A percentile compares a stretch with the other conserved stretches of the same genome.
These are phyloP conservation scores for Zelleria hepariella DNA, from an alignment of 2,888 invertebrate species.

Conservation along the genomic window DNA sequence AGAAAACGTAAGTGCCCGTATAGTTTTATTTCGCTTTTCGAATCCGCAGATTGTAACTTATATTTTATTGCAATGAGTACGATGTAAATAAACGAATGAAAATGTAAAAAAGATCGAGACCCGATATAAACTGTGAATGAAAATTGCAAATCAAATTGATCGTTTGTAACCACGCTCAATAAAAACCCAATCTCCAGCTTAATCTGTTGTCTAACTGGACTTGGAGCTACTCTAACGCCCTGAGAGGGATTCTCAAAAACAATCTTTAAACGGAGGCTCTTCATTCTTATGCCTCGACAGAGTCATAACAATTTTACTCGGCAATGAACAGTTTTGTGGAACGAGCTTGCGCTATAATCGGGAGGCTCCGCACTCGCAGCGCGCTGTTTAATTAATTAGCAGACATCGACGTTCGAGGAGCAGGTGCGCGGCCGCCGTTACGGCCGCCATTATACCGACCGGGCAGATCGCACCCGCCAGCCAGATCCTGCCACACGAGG, in stretches of 20 bases:
- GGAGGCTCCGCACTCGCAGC: not conserved
- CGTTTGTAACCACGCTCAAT: not conserved
- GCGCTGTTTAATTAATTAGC: constrained; percentile 57
- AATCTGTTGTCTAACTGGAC: not conserved
- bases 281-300: constrained; percentile 15
- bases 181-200: not conserved
- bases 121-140: not conserved
- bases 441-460: constrained; percentile 1
- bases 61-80: too few relatives aligned
- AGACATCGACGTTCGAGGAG: constrained; percentile 23
- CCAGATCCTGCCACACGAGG: not conserved
- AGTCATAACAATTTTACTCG: constrained; percentile 24
- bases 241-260: constrained; percentile 2
- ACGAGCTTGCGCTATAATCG: constrained; percentile 30
- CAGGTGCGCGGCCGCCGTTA: constrained; percentile 15
- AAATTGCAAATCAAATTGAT: not conserved
- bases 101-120: too few relatives aligned
- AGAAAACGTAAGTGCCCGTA: not conserved
- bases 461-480: not conserved
- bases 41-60: not conserved
- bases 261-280: not conserved
- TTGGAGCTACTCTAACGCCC: not conserved
- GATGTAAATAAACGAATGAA: too few relatives aligned
- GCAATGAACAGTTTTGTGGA: constrained; percentile 29
- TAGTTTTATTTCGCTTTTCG: not conserved